A percentile compares a stretch with the other conserved stretches of the same genome.
phyloP scores from a whole-genome alignment of 2,113 vertebrate genomes.

The Irena cyanogastra region DNA sequence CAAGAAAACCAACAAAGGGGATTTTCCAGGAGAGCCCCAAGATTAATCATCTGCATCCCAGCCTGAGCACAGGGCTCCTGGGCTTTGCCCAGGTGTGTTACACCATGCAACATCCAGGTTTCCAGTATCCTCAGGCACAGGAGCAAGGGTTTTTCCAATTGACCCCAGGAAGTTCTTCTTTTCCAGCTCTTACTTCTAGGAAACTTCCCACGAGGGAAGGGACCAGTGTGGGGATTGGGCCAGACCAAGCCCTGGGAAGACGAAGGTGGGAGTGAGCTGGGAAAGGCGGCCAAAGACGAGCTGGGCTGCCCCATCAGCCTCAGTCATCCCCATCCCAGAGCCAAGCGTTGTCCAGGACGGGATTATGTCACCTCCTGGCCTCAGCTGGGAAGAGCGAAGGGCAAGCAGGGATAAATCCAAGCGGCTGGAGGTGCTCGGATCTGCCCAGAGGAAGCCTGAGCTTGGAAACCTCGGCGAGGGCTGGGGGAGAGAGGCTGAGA shows the following conservation, averaged over 20 bases:
- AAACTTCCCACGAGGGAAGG: neutral
- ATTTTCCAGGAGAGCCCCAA: neutral
- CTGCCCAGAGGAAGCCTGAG: neutral
- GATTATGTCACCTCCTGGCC: constrained; percentile 26
- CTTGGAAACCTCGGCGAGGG: neutral
- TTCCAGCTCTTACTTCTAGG: neutral
- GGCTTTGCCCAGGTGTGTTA: neutral
- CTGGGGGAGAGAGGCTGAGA: neutral
- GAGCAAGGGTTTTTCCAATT: neutral
- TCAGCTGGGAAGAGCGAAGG: neutral
- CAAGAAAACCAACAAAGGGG: neutral
- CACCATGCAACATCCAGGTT: neutral
- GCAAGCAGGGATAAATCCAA: neutral
- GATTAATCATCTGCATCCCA: neutral
- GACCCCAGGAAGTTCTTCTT: neutral
- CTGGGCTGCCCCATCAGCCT: constrained; percentile 1
- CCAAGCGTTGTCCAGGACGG: neutral
- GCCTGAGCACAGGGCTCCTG: neutral
- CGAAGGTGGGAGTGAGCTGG: constrained; percentile 21
- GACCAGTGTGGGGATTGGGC: neutral
- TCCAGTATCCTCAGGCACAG: neutral
- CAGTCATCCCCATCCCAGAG: neutral
- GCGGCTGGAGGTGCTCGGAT: neutral
- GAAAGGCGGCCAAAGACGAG: neutral
- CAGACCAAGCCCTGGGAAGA: neutral